A percentile compares a stretch with the other conserved stretches of the same genome.
These are phyloP conservation scores for Papilio machaon DNA, from an alignment of 1,140 invertebrate species.

Conservation along the genomic window DNA sequence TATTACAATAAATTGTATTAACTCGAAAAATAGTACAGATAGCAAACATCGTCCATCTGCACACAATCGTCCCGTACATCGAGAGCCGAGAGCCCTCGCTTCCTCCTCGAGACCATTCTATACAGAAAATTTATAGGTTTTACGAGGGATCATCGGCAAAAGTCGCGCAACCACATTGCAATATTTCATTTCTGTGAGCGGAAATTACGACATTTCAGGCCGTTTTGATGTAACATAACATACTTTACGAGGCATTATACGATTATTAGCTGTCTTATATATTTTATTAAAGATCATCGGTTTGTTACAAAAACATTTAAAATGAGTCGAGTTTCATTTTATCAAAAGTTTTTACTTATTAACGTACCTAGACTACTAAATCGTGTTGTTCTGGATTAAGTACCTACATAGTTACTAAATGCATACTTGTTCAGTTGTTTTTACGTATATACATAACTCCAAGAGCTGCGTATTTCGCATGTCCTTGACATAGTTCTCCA, in stretches of 20 bases:
- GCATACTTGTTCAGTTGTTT: not conserved
- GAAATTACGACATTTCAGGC: conserved; percentile 74
- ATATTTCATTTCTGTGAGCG: conserved; percentile 76
- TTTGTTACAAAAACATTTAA: not conserved
- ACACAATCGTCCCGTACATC: conserved; percentile 72
- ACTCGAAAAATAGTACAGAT: conserved; percentile 81
- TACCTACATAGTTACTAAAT: not conserved
- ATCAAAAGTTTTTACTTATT: not conserved
- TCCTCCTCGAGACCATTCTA: conserved; percentile 61
- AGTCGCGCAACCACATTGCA: conserved; percentile 70
- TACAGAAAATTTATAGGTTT: conserved; percentile 78
- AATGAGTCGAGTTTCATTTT: not conserved
- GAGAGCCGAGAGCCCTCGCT: conserved; percentile 62
- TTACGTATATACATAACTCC: not conserved
- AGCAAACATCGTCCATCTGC: conserved; percentile 81
- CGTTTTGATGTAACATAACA: conserved; percentile 61
- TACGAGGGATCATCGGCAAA: conserved; percentile 77
- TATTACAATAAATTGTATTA: conserved; percentile 83
- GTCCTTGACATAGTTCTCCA: conserved; percentile 11
- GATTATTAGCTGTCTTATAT: conserved; percentile 9
- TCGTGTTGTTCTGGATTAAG: not conserved
- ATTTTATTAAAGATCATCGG: not conserved
- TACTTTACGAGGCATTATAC: conserved; percentile 54
- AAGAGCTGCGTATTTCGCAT: conserved; percentile 3
- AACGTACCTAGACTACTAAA: not conserved